Evolutionary conservation across 1,140 invertebrate genomes (phyloP).

Genomic region (Drosophila nigrodunni): DNA sequence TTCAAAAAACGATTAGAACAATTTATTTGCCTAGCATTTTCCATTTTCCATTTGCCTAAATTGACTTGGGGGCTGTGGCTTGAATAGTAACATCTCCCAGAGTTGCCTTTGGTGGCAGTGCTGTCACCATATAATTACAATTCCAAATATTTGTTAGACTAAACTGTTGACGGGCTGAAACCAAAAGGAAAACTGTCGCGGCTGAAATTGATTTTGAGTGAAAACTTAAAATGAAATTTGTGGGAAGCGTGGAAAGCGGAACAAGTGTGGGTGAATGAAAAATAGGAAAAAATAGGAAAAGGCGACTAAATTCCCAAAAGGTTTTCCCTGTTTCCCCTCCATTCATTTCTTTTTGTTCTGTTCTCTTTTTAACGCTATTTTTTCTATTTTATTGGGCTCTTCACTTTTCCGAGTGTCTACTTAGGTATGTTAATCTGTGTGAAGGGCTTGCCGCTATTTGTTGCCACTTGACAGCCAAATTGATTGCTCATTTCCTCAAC

Average conservation of each 20-base stretch:
- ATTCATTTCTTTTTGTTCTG: neutral
- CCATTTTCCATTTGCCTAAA: constrained; percentile 46
- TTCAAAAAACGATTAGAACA: neutral
- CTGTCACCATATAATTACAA: constrained; percentile 65
- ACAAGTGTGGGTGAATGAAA: constrained; percentile 10
- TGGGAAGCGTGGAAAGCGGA: constrained; percentile 58
- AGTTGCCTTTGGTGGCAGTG: neutral
- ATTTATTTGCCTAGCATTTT: constrained; percentile 39
- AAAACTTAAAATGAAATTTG: constrained; percentile 53
- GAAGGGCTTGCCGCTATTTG: constrained; percentile 27
- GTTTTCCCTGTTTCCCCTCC: constrained; percentile 2
- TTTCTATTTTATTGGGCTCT: neutral
- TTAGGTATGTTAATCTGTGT: constrained; percentile 37
- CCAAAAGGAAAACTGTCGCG: constrained; percentile 6
- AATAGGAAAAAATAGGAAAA: constrained; percentile 7
- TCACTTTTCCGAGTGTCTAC: constrained; percentile 15
- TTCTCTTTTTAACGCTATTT: neutral
- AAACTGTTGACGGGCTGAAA: neutral
- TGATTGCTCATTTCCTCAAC: constrained; percentile 41
- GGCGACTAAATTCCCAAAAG: neutral
- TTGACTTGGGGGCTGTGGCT: neutral
- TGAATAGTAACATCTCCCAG: neutral
- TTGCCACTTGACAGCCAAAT: constrained; percentile 41
- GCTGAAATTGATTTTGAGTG: constrained; percentile 44
- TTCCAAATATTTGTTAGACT: constrained; percentile 10